phyloP scores from a whole-genome alignment of 2,797 vertebrate genomes.

The Sebastes trivittatus region DNA sequence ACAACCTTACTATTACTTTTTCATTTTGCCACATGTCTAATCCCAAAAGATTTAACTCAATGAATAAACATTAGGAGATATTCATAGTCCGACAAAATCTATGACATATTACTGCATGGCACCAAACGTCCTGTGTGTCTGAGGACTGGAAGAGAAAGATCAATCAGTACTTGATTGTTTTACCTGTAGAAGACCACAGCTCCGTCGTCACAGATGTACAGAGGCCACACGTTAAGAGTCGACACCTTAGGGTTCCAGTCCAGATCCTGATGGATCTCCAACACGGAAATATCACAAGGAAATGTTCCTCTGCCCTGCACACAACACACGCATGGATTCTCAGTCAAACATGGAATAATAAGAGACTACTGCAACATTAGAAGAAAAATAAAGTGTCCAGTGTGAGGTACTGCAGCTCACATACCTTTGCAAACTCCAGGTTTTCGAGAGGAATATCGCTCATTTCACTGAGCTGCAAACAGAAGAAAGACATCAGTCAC shows the following conservation, averaged over 20 bases:
- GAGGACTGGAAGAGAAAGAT: not conserved
- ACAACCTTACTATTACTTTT: not conserved
- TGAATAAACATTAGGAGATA: not conserved
- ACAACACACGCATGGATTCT: conserved; percentile 9
- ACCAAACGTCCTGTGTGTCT: not conserved
- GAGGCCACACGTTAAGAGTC: conserved; percentile 97
- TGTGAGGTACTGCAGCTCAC: not conserved
- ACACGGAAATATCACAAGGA: conserved; percentile 98
- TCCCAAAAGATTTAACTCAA: not conserved
- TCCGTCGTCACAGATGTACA: conserved; percentile 99
- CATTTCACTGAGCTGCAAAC: conserved; percentile 90
- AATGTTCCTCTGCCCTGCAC: conserved; percentile 97
- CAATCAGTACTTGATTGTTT: not conserved
- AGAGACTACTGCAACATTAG: not conserved
- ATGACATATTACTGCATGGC: not conserved
- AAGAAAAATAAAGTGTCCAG: too few relatives aligned
- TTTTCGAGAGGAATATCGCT: conserved; percentile 91
- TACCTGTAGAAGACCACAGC: conserved; percentile 99
- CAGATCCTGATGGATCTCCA: conserved; percentile 99
- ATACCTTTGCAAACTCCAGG: conserved; percentile 98
- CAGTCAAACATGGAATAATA: not conserved
- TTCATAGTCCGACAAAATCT: not conserved
- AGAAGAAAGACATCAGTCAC: not conserved
- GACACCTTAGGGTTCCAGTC: conserved; percentile 99
- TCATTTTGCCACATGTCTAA: not conserved